Evolutionary conservation across 1,140 invertebrate species (phyloP), one percentile per base, ranked within the genome.

Genomic region (Drosophila tristis): DNA sequence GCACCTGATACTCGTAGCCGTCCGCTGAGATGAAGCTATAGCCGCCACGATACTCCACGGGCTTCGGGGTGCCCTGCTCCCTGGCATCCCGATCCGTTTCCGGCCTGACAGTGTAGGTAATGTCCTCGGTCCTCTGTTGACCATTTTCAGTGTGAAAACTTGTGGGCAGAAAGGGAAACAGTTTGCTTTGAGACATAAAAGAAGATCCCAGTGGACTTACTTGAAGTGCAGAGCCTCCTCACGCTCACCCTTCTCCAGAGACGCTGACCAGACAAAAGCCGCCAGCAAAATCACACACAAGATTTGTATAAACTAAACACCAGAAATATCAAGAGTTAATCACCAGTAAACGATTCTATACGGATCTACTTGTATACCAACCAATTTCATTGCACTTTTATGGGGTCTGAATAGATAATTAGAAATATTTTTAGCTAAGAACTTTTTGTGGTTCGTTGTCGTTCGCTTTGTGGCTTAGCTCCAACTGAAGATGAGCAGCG

Each of bases 1-100:
- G 94, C 13, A 96, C 94, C 48, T 94, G 93, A 6, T 94, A 94
- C 71, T 94, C 94, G 9, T 95, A 92, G n/a, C 95, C 95, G 84
- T 96, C 95, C 77, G 95, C 93, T 15, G 94, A 94, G 61, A 94
- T 95, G 5, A 95, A 93, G 80, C 93, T 96, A 86, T 96, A 96
- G 39, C 94, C 95, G 9, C 96, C 96, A 63, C 71, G 71, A 57
- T 77, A 89, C 45, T 91, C 90, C 3, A 91, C 82, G 0, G 90
- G 71, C 13, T 80, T 84, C 1, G 55, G 62, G 0, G 81, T 80
- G 0, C 61, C 42, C 15, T 45, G 7, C 5, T 57, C 71, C 2
- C 53, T 75, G 26, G 50, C 8, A 1, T 58, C 42, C 4, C 47
- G 20, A 42, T 48, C 54, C 5, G 57, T 39, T 35, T 67, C 71